Evolutionary conservation across 1,140 invertebrate genomes (phyloP), one percentile per base, ranked within the genome.

Genomic region (Diorhabda elongata): DNA sequence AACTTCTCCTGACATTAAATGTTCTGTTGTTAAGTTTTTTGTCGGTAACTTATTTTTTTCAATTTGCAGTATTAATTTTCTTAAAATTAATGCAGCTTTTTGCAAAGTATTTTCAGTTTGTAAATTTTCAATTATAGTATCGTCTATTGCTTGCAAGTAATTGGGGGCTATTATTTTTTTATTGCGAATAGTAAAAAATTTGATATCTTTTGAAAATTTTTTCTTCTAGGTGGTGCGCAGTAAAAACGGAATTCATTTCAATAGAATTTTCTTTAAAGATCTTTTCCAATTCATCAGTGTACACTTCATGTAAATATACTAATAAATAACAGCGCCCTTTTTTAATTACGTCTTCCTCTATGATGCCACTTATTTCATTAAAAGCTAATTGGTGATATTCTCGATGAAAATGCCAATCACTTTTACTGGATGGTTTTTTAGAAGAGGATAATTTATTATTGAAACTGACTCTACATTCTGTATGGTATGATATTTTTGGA

Each of bases 191-290:
- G 58, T 60, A 60, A 11, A 60, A 60, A 42, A 26, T 60, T 26
- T 11, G 4, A 60, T 26, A 60, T 60, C 61, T 62, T 44, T 62
- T 62, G 11, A 62, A 44, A 45, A 62, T 62, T 45, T 62, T 62
- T 62, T 43, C 42, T 62, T 62, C 61, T 6, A 62, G 43, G 11
- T 62, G 61, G 3, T 62, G 61, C 44, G 61, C 44, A 42, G 44
- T 44, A 11, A 11, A 11, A 44, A n/a, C 44, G 6, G 42, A 7
- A 44, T 62, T 62, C 43, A 62, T 44, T 62, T 62, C n/a, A 44
- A 62, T 9, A 3, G n/a, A 62, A 62, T 62, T 45, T 44, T 62
- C 11, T 11, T 11, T 11, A 11, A 11, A 11, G 11, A 11, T 11
- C 11, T 11, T 11, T 11, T 11, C 11, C 11, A 11, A 11, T 11